Conservation (phyloP, 2,113 vertebrate genomes). For the Oxyruncus cristatus region DNA sequence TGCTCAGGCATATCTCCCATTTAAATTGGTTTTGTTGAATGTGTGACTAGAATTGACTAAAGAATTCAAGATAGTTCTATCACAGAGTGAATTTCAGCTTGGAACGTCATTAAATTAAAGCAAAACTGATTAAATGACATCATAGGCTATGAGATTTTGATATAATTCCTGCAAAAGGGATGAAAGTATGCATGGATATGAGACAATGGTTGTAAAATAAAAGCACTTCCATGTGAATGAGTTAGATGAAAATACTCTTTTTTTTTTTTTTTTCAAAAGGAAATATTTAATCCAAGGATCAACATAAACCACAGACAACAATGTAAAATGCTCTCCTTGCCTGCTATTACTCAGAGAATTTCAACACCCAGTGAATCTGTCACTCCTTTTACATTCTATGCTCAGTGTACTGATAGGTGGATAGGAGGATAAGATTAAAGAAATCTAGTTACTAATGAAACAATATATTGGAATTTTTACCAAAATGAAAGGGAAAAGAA, state of each 20-base stretch:
- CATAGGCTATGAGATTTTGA: not conserved
- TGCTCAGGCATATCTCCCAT: not conserved
- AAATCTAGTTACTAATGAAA: not conserved
- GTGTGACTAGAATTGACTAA: not conserved
- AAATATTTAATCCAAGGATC: not conserved
- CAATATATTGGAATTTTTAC: not conserved
- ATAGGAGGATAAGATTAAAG: not conserved
- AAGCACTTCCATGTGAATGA: not conserved
- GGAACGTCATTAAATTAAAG: not conserved
- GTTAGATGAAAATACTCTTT: not conserved
- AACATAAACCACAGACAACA: not conserved
- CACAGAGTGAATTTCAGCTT: not conserved
- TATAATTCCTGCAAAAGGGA: not conserved
- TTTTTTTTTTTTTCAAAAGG: not conserved
- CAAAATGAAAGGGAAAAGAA: not conserved
- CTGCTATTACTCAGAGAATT: not conserved
- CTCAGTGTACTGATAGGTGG: not conserved
- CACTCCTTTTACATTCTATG: rapidly evolving
- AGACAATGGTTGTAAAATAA: not conserved
- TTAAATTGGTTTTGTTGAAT: not conserved
- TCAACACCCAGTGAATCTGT: not conserved
- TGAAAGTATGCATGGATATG: not conserved
- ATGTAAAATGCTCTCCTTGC: not conserved
- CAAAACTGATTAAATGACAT: not conserved
- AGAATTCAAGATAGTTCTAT: not conserved